Percentiles rank a stretch among this genome's conserved stretches.
phyloP scores from a whole-genome alignment of 2,888 invertebrate genomes.

The Ctena decussata region DNA sequence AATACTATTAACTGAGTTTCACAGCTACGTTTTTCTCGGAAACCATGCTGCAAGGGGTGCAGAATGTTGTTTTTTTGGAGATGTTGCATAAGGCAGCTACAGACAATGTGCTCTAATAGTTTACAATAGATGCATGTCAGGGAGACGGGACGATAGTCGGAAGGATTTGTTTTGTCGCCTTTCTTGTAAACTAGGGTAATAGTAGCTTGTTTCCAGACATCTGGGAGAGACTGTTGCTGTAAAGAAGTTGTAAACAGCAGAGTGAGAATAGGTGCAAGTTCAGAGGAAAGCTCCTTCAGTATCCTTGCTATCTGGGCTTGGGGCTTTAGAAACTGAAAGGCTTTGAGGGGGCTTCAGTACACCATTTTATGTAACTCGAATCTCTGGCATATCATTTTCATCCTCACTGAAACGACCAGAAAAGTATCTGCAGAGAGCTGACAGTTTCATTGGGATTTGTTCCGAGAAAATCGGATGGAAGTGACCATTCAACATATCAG shows the following conservation, averaged over 20 bases:
- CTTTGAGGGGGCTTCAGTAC: background rate
- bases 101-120: background rate
- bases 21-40: constrained; percentile 11
- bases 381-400: background rate
- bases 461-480: background rate
- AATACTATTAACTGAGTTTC: constrained; percentile 12
- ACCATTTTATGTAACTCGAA: background rate
- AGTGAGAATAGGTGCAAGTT: background rate
- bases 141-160: constrained; percentile 9
- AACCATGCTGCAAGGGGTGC: constrained; percentile 5
- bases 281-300: background rate
- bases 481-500: background rate
- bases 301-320: background rate
- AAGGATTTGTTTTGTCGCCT: background rate
- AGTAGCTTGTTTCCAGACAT: constrained; percentile 2
- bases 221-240: background rate
- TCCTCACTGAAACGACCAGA: background rate
- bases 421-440: background rate
- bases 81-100: background rate
- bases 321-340: background rate
- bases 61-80: background rate
- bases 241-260: background rate
- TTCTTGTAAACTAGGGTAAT: background rate
- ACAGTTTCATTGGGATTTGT: background rate
- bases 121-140: background rate